These are phyloP conservation scores for Argyresthia goedartella DNA, from an alignment of 2,888 invertebrate species.

Conservation along the genomic window DNA sequence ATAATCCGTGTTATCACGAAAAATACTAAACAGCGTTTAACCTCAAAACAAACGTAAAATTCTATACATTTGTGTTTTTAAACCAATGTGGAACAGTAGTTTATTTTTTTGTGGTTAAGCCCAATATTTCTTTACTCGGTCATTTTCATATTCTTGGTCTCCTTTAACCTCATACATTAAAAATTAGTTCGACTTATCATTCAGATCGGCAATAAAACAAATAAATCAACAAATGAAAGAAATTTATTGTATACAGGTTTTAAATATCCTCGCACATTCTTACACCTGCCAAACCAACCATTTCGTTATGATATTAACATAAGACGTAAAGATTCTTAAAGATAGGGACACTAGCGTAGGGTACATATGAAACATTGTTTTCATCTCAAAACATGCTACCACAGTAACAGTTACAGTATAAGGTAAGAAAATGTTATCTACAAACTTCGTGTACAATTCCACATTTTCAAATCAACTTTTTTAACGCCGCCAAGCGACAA, in stretches of 20 bases:
- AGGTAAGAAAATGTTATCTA: conserved; percentile 27
- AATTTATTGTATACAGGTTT: conserved; percentile 72
- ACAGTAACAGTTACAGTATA: conserved; percentile 45
- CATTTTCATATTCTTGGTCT: not conserved
- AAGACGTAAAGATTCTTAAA: conserved; percentile 64
- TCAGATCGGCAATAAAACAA: conserved; percentile 47
- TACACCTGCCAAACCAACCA: conserved; percentile 64
- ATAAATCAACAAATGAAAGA: conserved; percentile 68
- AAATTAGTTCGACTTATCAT: not conserved
- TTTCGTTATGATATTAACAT: conserved; percentile 59
- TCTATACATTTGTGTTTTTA: too few species aligned
- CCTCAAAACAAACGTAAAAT: too few species aligned
- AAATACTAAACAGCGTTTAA: too few species aligned
- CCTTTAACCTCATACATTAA: not conserved
- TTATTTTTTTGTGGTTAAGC: not conserved
- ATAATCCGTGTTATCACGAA: too few species aligned
- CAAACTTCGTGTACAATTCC: conserved; percentile 50
- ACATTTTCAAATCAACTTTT: conserved; percentile 57
- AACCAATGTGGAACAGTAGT: too few species aligned
- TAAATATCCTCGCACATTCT: conserved; percentile 65
- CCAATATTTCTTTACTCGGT: not conserved
- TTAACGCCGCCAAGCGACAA: conserved; percentile 55
- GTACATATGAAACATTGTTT: conserved; percentile 39
- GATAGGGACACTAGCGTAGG: conserved; percentile 32
- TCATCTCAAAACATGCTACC: conserved; percentile 45